Percentiles rank a stretch among this genome's conserved stretches.
phyloP scores from a whole-genome alignment of 2,888 invertebrate genomes.

The Melinopterus prodromus region DNA sequence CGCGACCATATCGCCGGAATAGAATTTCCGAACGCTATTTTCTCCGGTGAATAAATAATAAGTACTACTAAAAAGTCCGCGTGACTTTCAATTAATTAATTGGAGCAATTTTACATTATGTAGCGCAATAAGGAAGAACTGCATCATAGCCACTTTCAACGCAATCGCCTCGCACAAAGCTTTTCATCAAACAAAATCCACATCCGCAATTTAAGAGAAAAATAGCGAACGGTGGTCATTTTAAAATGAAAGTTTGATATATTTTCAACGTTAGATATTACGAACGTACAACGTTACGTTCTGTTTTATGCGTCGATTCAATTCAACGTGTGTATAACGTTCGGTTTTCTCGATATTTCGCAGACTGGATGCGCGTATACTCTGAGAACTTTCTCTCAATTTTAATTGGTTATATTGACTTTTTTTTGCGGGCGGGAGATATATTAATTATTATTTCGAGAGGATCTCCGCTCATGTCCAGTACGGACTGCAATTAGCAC shows the following conservation, averaged over 20 bases:
- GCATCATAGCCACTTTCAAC: not conserved
- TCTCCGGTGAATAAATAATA: too few species aligned
- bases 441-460: not conserved
- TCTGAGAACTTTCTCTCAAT: not conserved
- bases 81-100: not conserved
- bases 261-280: not conserved
- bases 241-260: constrained; percentile 4
- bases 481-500: not conserved
- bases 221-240: not conserved
- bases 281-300: not conserved
- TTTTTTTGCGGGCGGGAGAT: not conserved
- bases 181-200: not conserved
- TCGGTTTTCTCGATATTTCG: not conserved
- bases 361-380: not conserved
- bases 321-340: not conserved
- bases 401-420: not conserved
- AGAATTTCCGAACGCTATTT: too few species aligned
- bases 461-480: not conserved
- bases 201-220: not conserved
- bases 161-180: not conserved
- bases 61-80: not conserved
- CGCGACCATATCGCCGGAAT: not conserved
- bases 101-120: not conserved
- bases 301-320: not conserved
- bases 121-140: not conserved